Conservation (phyloP, 2,113 vertebrate species). For the Daphoenositta chrysoptera region DNA sequence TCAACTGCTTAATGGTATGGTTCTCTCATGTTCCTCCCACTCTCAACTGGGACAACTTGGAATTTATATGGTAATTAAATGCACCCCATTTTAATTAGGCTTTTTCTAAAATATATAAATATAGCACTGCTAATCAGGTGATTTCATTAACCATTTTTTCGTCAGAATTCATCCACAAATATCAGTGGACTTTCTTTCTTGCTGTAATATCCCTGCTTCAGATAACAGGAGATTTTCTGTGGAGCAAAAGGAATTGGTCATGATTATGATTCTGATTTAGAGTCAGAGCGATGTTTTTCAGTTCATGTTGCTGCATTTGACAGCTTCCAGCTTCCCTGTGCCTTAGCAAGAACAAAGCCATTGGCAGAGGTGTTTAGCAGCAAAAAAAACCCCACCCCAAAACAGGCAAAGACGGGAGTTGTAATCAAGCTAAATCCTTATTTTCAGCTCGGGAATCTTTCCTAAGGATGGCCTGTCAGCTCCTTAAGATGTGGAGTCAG, state of each 20-base stretch:
- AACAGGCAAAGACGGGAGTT: not conserved
- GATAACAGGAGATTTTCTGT: not conserved
- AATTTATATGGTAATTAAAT: not conserved
- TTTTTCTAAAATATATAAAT: not conserved
- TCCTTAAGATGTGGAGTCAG: not conserved
- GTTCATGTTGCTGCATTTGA: not conserved
- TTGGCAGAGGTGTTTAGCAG: not conserved
- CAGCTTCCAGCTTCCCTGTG: not conserved
- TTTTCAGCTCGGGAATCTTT: not conserved
- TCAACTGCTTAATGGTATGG: not conserved
- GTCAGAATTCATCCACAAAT: not conserved
- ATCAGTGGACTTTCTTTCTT: not conserved
- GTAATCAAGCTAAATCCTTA: not conserved
- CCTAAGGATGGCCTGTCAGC: not conserved
- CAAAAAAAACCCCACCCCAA: rapidly evolving
- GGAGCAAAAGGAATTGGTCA: not conserved
- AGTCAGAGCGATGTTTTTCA: not conserved
- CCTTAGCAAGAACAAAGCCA: not conserved
- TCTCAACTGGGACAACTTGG: not conserved
- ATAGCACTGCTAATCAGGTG: not conserved
- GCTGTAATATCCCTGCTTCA: not conserved
- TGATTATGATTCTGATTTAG: not conserved
- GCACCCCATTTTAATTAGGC: not conserved
- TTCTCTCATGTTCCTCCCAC: not conserved
- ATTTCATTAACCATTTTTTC: not conserved